Evolutionary conservation across 2,113 vertebrate species (phyloP).

Genomic region (Malurus melanocephalus): DNA sequence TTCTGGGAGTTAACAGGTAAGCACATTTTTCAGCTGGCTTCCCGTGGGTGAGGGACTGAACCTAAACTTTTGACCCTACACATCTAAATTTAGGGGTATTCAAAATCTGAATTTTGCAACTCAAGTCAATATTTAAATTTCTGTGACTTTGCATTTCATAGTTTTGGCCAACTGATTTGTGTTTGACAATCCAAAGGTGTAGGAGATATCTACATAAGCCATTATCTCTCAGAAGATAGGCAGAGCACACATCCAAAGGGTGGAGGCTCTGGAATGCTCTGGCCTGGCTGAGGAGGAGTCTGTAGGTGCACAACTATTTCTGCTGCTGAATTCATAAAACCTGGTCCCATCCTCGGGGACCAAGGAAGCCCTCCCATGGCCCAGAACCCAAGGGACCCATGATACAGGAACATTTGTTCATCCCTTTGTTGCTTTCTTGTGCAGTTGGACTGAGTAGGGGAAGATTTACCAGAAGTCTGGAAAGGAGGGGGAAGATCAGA

Average conservation of each 20-base stretch:
- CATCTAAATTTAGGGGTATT: slow-evolving; percentile 35
- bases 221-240: slow-evolving; percentile 46
- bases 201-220: background rate
- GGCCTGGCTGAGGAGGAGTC: background rate
- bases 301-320: background rate
- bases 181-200: slow-evolving; percentile 68
- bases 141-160: background rate
- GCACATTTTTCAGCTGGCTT: slow-evolving; percentile 55
- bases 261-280: slow-evolving; percentile 26
- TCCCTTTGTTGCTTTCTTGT: background rate
- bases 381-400: background rate
- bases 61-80: slow-evolving; percentile 47
- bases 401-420: background rate
- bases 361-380: background rate
- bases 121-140: slow-evolving; percentile 60
- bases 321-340: background rate
- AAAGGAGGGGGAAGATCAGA: background rate
- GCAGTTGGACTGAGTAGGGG: background rate
- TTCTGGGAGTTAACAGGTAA: slow-evolving; percentile 46
- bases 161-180: background rate
- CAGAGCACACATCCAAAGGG: background rate
- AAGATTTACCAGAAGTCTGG: background rate
- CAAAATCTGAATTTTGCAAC: slow-evolving; percentile 61
- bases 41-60: background rate
- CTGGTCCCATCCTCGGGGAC: background rate